These are phyloP conservation scores for Brachypteracias leptosomus DNA, from an alignment of 2,113 vertebrate genomes.

Conservation along the genomic window DNA sequence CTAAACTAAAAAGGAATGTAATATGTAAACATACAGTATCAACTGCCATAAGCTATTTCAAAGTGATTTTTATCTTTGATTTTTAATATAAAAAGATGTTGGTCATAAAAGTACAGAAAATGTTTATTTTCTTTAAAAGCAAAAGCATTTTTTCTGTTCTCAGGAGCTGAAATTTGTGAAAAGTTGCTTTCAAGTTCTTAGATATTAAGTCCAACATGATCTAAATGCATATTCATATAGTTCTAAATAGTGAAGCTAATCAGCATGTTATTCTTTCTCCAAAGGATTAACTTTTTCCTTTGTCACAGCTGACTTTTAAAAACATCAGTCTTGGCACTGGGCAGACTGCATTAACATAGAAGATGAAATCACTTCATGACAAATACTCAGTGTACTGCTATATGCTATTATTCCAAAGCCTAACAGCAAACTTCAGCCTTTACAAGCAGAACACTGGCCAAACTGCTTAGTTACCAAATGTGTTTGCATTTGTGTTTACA, in stretches of 20 bases:
- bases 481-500: constrained; percentile 62
- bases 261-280: not conserved
- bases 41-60: not conserved
- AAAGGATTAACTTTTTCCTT: constrained; percentile 4
- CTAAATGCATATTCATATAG: not conserved
- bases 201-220: not conserved
- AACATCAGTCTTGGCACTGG: not conserved
- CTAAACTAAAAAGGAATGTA: not conserved
- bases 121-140: not conserved
- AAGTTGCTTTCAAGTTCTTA: not conserved
- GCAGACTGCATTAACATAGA: not conserved
- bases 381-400: constrained; percentile 18
- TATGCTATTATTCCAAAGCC: constrained; percentile 26
- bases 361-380: constrained; percentile 44
- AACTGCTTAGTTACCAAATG: constrained; percentile 52
- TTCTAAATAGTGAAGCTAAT: not conserved
- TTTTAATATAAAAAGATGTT: not conserved
- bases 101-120: not conserved
- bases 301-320: constrained; percentile 4
- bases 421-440: constrained; percentile 22
- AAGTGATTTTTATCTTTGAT: not conserved
- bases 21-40: not conserved
- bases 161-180: not conserved
- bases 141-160: constrained; percentile 29
- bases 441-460: constrained; percentile 26